phyloP scores from a whole-genome alignment of 2,888 invertebrate genomes.

The Andrena bicolor region DNA sequence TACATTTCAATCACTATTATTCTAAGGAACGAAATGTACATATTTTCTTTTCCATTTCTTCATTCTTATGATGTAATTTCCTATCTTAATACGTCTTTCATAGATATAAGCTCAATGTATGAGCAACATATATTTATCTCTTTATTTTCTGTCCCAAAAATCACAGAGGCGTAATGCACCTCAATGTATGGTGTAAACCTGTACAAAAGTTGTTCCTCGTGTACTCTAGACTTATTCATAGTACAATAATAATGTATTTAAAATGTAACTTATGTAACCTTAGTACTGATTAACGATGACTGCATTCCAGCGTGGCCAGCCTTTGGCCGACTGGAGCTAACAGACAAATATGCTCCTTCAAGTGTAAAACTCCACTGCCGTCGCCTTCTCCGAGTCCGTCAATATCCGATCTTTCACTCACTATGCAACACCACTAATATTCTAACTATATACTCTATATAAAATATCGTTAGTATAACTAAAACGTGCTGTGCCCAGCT shows the following conservation, averaged over 20 bases:
- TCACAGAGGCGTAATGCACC: constrained; percentile 78
- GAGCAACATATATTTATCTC: constrained; percentile 69
- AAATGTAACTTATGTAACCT: constrained; percentile 84
- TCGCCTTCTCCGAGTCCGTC: constrained; percentile 61
- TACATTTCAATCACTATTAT: constrained; percentile 28
- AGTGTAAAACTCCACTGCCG: constrained; percentile 80
- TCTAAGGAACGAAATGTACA: constrained; percentile 55
- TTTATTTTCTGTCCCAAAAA: constrained; percentile 81
- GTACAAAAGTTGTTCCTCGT: constrained; percentile 80
- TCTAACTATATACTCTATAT: constrained; percentile 85
- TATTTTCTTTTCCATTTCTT: constrained; percentile 27
- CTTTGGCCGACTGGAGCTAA: constrained; percentile 85
- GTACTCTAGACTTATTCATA: constrained; percentile 78
- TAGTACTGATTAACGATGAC: constrained; percentile 84
- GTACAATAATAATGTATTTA: constrained; percentile 84
- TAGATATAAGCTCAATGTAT: constrained; percentile 62
- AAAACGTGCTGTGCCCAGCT: constrained; percentile 84
- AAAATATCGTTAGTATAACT: constrained; percentile 85
- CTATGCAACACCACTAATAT: constrained; percentile 82
- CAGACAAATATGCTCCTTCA: constrained; percentile 85
- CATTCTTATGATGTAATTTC: constrained; percentile 49
- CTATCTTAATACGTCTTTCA: constrained; percentile 51
- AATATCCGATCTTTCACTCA: constrained; percentile 69
- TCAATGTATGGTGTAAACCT: constrained; percentile 79
- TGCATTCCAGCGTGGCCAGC: constrained; percentile 85